Percentiles rank a stretch among this genome's conserved stretches.
phyloP scores from a whole-genome alignment of 2,888 invertebrate species.

The Diaperis boleti region DNA sequence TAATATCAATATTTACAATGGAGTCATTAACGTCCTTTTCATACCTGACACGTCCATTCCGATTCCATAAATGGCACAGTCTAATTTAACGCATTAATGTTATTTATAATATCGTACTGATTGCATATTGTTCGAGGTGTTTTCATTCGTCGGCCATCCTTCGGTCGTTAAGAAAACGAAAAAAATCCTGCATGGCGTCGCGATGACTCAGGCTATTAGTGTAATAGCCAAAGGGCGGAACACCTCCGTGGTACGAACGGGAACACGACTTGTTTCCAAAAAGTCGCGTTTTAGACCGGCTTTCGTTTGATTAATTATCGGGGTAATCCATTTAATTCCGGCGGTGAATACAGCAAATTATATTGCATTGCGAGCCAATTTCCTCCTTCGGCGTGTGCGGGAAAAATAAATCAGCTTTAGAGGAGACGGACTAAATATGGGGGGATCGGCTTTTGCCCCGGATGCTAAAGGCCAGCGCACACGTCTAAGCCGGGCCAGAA shows the following conservation, averaged over 20 bases:
- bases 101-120: slow-evolving; percentile 33
- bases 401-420: slow-evolving; percentile 38
- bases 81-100: slow-evolving; percentile 41
- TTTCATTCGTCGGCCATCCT: slow-evolving; percentile 3
- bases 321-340: slow-evolving; percentile 24
- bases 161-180: slow-evolving; percentile 9
- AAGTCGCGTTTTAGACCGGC: slow-evolving; percentile 9
- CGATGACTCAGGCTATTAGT: slow-evolving; percentile 37
- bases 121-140: slow-evolving; percentile 34
- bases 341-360: slow-evolving; percentile 23
- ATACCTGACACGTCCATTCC: slow-evolving; percentile 38
- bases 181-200: background rate
- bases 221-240: slow-evolving; percentile 35
- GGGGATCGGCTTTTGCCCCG: slow-evolving; percentile 11
- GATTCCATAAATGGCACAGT: slow-evolving; percentile 39
- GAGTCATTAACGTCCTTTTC: slow-evolving; percentile 36
- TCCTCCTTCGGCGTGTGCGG: slow-evolving; percentile 18
- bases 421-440: slow-evolving; percentile 18
- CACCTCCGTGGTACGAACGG: slow-evolving; percentile 23
- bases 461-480: background rate
- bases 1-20: slow-evolving; percentile 41
- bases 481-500: no score
- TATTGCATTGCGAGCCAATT: slow-evolving; percentile 17
- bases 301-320: slow-evolving; percentile 26
- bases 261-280: slow-evolving; percentile 16